These are phyloP conservation scores for Colostygia pectinataria DNA, from an alignment of 2,888 invertebrate genomes.

Conservation along the genomic window DNA sequence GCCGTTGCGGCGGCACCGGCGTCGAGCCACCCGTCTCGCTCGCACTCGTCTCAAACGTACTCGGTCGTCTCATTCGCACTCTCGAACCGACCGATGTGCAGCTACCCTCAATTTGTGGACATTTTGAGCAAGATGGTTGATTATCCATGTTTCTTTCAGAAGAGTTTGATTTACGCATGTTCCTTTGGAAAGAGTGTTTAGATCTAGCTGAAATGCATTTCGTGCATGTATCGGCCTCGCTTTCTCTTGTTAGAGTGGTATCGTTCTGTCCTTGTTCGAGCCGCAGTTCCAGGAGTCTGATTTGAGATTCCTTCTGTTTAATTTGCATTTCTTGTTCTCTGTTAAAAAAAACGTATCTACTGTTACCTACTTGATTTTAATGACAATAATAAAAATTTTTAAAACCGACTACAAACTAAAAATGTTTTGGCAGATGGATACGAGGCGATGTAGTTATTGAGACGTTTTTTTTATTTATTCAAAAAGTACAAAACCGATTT, in stretches of 20 bases:
- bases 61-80: slow-evolving; percentile 27
- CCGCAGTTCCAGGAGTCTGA: slow-evolving; percentile 42
- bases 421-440: too few species aligned
- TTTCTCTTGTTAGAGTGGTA: slow-evolving; percentile 9
- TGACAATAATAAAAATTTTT: too few species aligned
- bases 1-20: slow-evolving; percentile 50
- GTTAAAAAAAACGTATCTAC: slow-evolving; percentile 18
- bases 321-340: slow-evolving; percentile 59
- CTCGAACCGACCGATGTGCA: slow-evolving; percentile 24
- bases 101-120: slow-evolving; percentile 31
- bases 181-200: neutral
- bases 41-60: slow-evolving; percentile 31
- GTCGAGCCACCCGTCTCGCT: slow-evolving; percentile 52
- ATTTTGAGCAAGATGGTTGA: slow-evolving; percentile 40
- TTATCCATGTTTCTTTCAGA: slow-evolving; percentile 15
- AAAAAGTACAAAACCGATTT: too few species aligned
- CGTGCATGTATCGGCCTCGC: slow-evolving; percentile 9
- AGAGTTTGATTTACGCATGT: neutral
- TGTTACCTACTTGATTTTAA: too few species aligned
- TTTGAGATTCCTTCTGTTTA: slow-evolving; percentile 50
- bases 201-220: slow-evolving; percentile 4
- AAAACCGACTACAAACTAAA: too few species aligned
- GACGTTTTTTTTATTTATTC: too few species aligned
- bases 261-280: slow-evolving; percentile 30
- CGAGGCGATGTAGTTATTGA: too few species aligned